Conservation (phyloP, 2,888 invertebrate genomes). For the Drosophila testacea region DNA sequence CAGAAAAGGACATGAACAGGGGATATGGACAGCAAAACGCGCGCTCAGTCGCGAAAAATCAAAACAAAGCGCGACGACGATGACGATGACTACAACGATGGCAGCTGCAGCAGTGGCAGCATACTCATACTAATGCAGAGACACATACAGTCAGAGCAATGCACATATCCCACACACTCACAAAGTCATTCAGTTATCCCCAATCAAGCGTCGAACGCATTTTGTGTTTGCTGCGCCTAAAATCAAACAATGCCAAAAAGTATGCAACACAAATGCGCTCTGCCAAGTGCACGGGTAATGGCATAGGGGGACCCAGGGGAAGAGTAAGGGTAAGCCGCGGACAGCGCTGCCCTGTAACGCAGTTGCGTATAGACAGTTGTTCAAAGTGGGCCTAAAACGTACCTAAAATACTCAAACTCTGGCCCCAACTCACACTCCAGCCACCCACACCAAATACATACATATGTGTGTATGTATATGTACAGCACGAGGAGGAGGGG, state of each 20-base stretch:
- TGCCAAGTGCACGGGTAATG: conserved; percentile 11
- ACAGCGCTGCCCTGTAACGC: conserved; percentile 33
- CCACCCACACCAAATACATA: conserved; percentile 9
- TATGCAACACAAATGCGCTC: conserved; percentile 59
- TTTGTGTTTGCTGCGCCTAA: conserved; percentile 77
- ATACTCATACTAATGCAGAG: not conserved
- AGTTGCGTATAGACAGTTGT: conserved; percentile 38
- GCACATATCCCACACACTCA: conserved; percentile 50
- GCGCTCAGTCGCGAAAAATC: conserved; percentile 78
- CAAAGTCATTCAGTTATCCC: conserved; percentile 32
- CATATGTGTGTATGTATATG: conserved; percentile 4
- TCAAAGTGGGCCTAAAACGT: conserved; percentile 55
- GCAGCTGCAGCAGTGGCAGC: conserved; percentile 36
- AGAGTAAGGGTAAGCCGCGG: conserved; percentile 1
- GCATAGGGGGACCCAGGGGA: not conserved
- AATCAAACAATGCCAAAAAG: conserved; percentile 74
- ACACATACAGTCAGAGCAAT: conserved; percentile 41
- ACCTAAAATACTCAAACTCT: conserved; percentile 46
- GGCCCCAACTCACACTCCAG: conserved; percentile 4
- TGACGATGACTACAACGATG: conserved; percentile 28
- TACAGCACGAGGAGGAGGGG: not conserved
- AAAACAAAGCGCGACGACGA: conserved; percentile 78
- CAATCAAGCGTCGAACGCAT: conserved; percentile 76
- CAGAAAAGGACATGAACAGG: conserved; percentile 38
- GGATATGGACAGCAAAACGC: conserved; percentile 53